These are phyloP conservation scores for Squalus acanthias DNA, from an alignment of 2,797 vertebrate species.

Conservation along the genomic window DNA sequence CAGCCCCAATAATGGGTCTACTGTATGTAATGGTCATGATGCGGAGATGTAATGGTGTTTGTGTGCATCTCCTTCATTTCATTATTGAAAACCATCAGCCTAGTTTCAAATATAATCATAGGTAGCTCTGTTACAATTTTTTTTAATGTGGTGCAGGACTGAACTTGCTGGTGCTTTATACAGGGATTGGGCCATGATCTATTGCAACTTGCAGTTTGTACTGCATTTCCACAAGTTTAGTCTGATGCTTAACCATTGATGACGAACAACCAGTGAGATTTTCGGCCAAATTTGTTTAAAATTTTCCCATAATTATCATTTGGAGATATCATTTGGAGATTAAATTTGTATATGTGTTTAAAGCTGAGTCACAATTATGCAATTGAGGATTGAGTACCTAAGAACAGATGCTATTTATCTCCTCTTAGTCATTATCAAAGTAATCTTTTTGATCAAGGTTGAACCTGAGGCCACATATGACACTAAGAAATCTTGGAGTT, in stretches of 20 bases:
- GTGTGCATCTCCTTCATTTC: background rate
- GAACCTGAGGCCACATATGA: background rate
- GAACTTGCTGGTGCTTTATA: too few relatives aligned
- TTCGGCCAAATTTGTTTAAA: too few relatives aligned
- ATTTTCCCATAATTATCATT: too few relatives aligned
- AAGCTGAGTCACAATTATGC: too few relatives aligned
- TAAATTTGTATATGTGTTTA: too few relatives aligned
- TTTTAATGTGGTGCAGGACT: too few relatives aligned
- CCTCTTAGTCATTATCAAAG: background rate
- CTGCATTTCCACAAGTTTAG: too few relatives aligned
- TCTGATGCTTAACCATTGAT: too few relatives aligned
- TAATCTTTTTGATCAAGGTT: background rate
- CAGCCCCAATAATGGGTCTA: background rate
- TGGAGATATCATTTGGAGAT: too few relatives aligned
- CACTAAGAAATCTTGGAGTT: background rate
- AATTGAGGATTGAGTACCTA: background rate
- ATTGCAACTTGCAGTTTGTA: too few relatives aligned
- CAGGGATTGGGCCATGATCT: background rate
- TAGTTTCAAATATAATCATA: background rate
- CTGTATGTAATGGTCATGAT: background rate
- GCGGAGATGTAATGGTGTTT: too few relatives aligned
- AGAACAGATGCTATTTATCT: background rate
- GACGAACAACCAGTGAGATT: too few relatives aligned
- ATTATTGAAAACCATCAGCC: background rate
- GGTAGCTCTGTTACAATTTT: background rate